Percentiles rank a stretch among this genome's conserved stretches.
Conservation (phyloP, 2,888 invertebrate species). For the Drosophila mettleri region DNA sequence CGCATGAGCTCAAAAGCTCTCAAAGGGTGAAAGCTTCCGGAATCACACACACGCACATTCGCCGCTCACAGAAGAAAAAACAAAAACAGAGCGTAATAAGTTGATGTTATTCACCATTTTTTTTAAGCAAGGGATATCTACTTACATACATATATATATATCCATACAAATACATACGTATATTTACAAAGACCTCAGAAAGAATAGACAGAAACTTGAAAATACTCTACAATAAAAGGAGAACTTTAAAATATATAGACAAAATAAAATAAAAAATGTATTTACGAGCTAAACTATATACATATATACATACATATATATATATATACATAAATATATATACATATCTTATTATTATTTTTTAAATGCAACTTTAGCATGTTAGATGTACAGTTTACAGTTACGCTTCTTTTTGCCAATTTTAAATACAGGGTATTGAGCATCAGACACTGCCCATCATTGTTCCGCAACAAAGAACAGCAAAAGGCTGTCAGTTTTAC, state of each 20-base stretch:
- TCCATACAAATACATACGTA: background rate
- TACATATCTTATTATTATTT: too few relatives aligned
- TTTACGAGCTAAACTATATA: too few relatives aligned
- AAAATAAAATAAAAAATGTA: too few relatives aligned
- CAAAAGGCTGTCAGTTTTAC: conserved; percentile 49
- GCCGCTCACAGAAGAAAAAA: conserved; percentile 9
- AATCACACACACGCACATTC: conserved; percentile 7
- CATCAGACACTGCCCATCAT: conserved; percentile 36
- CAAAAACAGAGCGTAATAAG: conserved; percentile 47
- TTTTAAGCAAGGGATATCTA: conserved; percentile 17
- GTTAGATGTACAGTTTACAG: background rate
- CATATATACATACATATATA: too few relatives aligned
- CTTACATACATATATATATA: conserved; percentile 23
- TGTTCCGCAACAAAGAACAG: conserved; percentile 31
- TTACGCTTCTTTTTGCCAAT: accelerated
- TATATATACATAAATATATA: too few relatives aligned
- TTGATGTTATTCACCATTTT: conserved; percentile 22
- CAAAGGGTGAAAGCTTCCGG: background rate
- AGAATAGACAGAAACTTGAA: background rate
- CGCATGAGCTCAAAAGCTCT: background rate
- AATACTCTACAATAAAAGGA: background rate
- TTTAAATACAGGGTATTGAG: conserved; percentile 21
- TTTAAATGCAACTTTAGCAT: background rate
- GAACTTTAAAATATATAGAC: background rate
- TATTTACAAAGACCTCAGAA: conserved; percentile 30